A percentile compares a stretch with the other conserved stretches of the same genome.
Evolutionary conservation across 2,888 invertebrate genomes (phyloP).

Genomic region (Ophion ellenae): DNA sequence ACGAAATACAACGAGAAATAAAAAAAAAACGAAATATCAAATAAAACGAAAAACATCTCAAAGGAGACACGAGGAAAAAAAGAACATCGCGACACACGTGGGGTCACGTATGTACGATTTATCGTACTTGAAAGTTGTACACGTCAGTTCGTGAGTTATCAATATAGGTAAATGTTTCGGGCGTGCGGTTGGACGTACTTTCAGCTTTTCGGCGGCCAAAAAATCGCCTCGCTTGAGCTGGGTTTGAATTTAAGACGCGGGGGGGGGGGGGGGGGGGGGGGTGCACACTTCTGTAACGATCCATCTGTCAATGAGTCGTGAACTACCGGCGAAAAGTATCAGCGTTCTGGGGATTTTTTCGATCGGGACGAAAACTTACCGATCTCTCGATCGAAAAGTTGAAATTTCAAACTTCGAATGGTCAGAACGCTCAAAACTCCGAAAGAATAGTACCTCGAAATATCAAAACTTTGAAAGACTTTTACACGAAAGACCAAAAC

Average conservation of each 20-base stretch:
- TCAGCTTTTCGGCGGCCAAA: neutral
- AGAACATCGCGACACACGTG: slow-evolving; percentile 48
- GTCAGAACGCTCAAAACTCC: too few species aligned
- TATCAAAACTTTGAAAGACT: too few species aligned
- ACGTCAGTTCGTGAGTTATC: slow-evolving; percentile 52
- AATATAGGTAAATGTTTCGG: slow-evolving; percentile 51
- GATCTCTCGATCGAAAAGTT: too few species aligned
- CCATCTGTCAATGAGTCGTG: neutral
- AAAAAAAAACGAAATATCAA: slow-evolving; percentile 26
- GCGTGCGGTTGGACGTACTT: slow-evolving; percentile 18
- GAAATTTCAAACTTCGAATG: too few species aligned
- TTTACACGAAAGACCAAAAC: too few species aligned
- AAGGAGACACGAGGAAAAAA: slow-evolving; percentile 55
- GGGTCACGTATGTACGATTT: slow-evolving; percentile 64
- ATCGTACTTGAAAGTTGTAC: slow-evolving; percentile 51
- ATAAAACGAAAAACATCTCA: slow-evolving; percentile 37
- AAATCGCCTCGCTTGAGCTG: neutral
- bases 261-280: neutral
- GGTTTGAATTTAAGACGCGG: neutral
- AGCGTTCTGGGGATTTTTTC: too few species aligned
- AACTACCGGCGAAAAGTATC: too few species aligned
- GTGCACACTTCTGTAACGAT: neutral
- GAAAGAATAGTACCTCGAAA: too few species aligned
- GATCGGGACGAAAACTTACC: too few species aligned
- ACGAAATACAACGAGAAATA: neutral